phyloP scores from a whole-genome alignment of 2,888 invertebrate genomes.

The Dryobotodes eremita region DNA sequence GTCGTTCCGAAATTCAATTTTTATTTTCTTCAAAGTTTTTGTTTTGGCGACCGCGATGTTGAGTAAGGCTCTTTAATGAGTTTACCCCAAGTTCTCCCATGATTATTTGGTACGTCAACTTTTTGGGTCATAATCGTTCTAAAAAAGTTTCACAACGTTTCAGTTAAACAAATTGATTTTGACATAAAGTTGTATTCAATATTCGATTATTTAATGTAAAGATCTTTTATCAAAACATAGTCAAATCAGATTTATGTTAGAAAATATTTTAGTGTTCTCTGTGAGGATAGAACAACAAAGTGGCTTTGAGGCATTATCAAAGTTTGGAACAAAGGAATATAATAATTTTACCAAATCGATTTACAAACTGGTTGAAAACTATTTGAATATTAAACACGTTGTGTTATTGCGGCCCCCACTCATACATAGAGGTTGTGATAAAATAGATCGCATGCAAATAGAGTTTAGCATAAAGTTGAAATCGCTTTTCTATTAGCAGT shows the following conservation, averaged over 20 bases:
- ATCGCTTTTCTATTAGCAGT: constrained; percentile 43
- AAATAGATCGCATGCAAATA: constrained; percentile 36
- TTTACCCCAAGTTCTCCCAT: constrained; percentile 52
- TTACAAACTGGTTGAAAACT: constrained; percentile 45
- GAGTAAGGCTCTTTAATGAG: constrained; percentile 71
- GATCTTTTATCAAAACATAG: constrained; percentile 21
- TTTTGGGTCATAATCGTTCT: constrained; percentile 44
- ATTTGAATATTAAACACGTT: constrained; percentile 47
- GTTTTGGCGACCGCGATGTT: constrained; percentile 63
- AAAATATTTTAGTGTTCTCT: constrained; percentile 24
- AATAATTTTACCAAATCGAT: constrained; percentile 50
- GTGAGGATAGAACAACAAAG: constrained; percentile 31
- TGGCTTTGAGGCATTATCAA: constrained; percentile 14
- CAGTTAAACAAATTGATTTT: constrained; percentile 24
- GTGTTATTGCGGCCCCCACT: constrained; percentile 24
- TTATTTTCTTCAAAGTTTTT: constrained; percentile 71
- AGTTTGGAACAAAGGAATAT: constrained; percentile 51
- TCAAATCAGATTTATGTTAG: constrained; percentile 31
- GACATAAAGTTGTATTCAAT: constrained; percentile 32
- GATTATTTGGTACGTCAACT: constrained; percentile 45
- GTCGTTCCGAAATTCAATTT: constrained; percentile 64
- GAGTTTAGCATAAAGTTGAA: constrained; percentile 39
- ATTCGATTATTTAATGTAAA: constrained; percentile 16
- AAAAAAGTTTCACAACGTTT: constrained; percentile 32
- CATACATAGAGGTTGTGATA: constrained; percentile 11